Conservation (phyloP, 1,140 invertebrate species). For the Tyrophagus putrescentiae region DNA sequence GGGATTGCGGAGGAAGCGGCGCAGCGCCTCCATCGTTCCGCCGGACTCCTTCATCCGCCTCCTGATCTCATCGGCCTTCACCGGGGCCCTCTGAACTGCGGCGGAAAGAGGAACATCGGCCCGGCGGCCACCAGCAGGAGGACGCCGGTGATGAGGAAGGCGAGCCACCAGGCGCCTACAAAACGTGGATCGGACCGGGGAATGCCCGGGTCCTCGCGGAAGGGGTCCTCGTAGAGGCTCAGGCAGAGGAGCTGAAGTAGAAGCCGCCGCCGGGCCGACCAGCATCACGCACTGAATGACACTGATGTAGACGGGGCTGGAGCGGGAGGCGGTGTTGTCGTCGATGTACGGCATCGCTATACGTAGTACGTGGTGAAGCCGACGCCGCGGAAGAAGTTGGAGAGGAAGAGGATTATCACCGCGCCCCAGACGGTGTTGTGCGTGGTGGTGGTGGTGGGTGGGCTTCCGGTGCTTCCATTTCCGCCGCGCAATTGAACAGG, state of each 20-base stretch:
- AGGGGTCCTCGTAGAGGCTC: conserved; percentile 27
- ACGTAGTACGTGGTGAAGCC: conserved; percentile 26
- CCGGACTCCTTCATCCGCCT: not conserved
- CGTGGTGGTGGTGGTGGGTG: not conserved
- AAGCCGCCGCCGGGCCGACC: conserved; percentile 26
- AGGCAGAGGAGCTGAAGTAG: conserved; percentile 24
- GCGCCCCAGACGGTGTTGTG: conserved; percentile 18
- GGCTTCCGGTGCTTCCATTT: conserved; percentile 31
- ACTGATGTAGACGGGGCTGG: conserved; percentile 27
- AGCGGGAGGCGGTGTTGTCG: conserved; percentile 30
- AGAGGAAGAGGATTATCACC: conserved; percentile 21
- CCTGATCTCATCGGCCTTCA: not conserved
- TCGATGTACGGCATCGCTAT: conserved; percentile 30
- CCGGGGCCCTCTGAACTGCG: conserved; percentile 25
- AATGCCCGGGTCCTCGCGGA: conserved; percentile 22
- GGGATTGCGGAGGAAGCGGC: conserved; percentile 45
- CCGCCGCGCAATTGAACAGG: not conserved
- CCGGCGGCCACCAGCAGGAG: conserved; percentile 46
- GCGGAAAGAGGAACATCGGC: conserved; percentile 48
- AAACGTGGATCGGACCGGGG: conserved; percentile 25
- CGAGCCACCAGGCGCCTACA: conserved; percentile 49
- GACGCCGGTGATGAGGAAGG: conserved; percentile 45
- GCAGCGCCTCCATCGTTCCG: conserved; percentile 39
- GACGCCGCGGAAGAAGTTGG: conserved; percentile 25
- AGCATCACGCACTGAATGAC: conserved; percentile 23